Base-by-base conservation (phyloP, 2,113 vertebrate species). In the Percopsis transmontana region DNA sequence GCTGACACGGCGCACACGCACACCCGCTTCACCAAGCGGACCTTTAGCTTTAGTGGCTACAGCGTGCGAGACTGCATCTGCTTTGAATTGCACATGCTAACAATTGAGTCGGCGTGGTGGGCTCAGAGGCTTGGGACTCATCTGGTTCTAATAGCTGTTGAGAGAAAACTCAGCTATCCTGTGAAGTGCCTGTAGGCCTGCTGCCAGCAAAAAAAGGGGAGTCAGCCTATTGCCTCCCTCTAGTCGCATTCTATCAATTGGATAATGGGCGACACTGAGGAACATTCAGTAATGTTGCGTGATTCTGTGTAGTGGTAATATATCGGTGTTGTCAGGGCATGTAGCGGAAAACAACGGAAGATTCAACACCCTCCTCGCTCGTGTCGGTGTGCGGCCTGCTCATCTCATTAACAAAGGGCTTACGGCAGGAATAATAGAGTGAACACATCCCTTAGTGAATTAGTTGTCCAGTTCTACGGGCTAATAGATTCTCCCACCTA, bases 121-220 rank as follows among this genome's bases (percentile, higher is more conserved):
- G 74, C 79, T 67, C 48, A 74, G 66, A 66, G 66, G 62, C 63
- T 54, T 40, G 52, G 77, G 23, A 70, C 79, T 89, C 86, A 88
- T 90, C 85, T 89, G 85, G 84, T 85, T 87, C 79, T 75, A 81
- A 90, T 90, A 84, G 72, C 77, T 70, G 85, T 82, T 82, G 70
- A 87, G 85, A 81, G 79, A 71, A 87, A 88, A 83, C 85, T 58
- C 63, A 87, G 79, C 75, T 74, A 72, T 83, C 70, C 74, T 62
- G 64, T 74, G 79, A 78, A 74, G 59, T 8, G 62, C 81, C 77
- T 48, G 44, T 74, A 60, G 82, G 63, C 41, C 53, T 38, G 51
- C 23, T 61, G 78, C 71, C 73, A 83, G 72, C 54, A 68, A 59
- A 12, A 5, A 7, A 19, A 10, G 10, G 10, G 6, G 18, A 10